phyloP scores from a whole-genome alignment of 2,888 invertebrate genomes.

The Brachypterus glaber region DNA sequence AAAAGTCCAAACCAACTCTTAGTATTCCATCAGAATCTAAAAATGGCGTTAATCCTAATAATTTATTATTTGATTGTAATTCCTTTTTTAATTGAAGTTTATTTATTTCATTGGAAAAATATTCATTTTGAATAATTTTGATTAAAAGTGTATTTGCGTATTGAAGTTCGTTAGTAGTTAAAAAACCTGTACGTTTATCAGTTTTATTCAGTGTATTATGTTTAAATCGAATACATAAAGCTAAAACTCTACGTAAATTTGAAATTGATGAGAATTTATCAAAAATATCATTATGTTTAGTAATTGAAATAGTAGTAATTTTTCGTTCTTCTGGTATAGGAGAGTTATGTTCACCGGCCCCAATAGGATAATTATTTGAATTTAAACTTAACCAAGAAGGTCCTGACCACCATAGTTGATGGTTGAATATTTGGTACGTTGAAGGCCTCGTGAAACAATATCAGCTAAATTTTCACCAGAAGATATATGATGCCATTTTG shows the following conservation, averaged over 20 bases:
- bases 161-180: conserved; percentile 7
- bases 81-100: not conserved
- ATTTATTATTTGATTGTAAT: conserved; percentile 2
- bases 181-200: conserved; percentile 1
- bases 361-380: conserved; percentile 6
- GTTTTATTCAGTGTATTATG: not conserved
- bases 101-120: conserved; percentile 5
- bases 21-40: conserved; percentile 10
- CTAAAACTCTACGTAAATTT: conserved; percentile 1
- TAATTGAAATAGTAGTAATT: too few species aligned
- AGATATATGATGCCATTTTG: conserved; percentile 19
- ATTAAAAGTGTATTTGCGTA: conserved; percentile 2
- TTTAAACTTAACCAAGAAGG: conserved; percentile 6
- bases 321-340: conserved; percentile 1
- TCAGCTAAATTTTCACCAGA: conserved; percentile 22
- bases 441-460: conserved; percentile 9
- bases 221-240: not conserved
- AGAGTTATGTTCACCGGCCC: not conserved
- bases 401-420: conserved; percentile 7
- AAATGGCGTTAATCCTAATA: conserved; percentile 16
- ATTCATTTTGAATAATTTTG: conserved; percentile 6
- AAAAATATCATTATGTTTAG: conserved; percentile 6
- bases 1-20: conserved; percentile 17
- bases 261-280: conserved; percentile 5
- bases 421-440: conserved; percentile 5